Evolutionary conservation across 2,113 vertebrate genomes (phyloP).

Genomic region (Heloderma charlesbogerti): DNA sequence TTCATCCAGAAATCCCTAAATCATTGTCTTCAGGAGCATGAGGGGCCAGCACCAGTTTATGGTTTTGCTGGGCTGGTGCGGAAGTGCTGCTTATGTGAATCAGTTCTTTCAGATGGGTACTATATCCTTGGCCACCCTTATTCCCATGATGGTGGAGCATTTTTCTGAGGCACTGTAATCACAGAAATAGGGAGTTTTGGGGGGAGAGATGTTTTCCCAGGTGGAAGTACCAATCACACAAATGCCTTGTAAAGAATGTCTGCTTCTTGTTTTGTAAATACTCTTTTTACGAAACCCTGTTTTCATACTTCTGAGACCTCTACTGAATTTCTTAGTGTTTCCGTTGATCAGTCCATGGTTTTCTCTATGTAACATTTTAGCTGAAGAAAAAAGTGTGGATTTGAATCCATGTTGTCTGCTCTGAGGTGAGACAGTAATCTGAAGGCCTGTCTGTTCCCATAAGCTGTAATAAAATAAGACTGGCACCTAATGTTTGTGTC

Average conservation of each 20-base stretch:
- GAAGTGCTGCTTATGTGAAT: neutral
- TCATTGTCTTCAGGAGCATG: neutral
- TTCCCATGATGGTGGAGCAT: neutral
- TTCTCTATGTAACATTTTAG: constrained; percentile 49
- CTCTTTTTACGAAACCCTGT: neutral
- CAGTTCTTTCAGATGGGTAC: neutral
- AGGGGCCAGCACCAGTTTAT: too few relatives aligned
- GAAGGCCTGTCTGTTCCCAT: constrained; percentile 15
- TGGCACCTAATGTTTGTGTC: constrained; percentile 2
- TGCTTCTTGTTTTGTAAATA: constrained; percentile 38
- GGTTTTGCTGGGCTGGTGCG: neutral
- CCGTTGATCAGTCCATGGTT: constrained; percentile 45
- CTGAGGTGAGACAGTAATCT: neutral
- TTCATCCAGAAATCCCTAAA: neutral
- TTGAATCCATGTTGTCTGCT: constrained; percentile 52
- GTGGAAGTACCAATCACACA: neutral
- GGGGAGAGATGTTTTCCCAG: neutral
- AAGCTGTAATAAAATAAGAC: neutral
- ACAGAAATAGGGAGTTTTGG: neutral
- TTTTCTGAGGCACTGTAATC: neutral
- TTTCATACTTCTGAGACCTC: constrained; percentile 33
- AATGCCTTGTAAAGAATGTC: neutral
- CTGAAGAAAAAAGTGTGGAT: constrained; percentile 53
- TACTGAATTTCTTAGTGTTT: constrained; percentile 29
- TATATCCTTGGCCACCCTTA: neutral